These are phyloP conservation scores for Andrena trimmerana DNA, from an alignment of 2,888 invertebrate species.

Conservation along the genomic window DNA sequence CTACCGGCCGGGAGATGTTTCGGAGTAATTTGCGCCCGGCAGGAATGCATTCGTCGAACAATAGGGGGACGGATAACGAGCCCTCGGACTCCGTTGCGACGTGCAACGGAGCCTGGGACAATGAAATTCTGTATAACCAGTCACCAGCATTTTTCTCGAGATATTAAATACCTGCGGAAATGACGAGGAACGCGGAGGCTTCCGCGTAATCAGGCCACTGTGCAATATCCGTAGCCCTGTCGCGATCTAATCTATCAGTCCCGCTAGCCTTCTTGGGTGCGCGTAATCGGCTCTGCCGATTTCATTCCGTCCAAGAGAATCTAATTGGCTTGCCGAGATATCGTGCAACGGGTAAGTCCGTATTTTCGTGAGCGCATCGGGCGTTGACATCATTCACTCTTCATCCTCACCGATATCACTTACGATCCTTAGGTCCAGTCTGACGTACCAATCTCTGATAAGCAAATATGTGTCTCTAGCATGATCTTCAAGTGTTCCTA, in stretches of 20 bases:
- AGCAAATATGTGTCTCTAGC: too few relatives aligned
- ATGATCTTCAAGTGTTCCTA: too few relatives aligned
- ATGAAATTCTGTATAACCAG: constrained; percentile 61
- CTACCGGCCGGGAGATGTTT: constrained; percentile 60
- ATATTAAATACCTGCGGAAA: constrained; percentile 56
- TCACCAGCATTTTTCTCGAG: constrained; percentile 62
- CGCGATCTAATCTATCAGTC: constrained; percentile 34
- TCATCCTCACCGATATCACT: too few relatives aligned
- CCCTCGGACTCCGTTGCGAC: constrained; percentile 56
- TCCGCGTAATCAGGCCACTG: constrained; percentile 54
- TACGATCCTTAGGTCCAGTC: too few relatives aligned
- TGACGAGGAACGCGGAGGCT: constrained; percentile 26
- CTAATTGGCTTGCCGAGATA: neutral
- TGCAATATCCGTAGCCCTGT: constrained; percentile 14
- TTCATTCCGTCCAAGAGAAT: neutral
- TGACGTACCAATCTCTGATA: too few relatives aligned
- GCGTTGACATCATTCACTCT: neutral
- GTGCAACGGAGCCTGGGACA: constrained; percentile 42
- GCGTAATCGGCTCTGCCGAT: neutral
- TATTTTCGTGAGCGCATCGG: neutral
- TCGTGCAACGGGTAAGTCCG: neutral
- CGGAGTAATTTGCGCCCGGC: constrained; percentile 57
- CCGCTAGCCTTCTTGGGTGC: neutral
- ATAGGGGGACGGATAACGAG: constrained; percentile 56
- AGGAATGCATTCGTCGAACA: constrained; percentile 61